Percentiles rank a stretch among this genome's conserved stretches.
These are phyloP conservation scores for Chaetura pelagica DNA, from an alignment of 2,113 vertebrate genomes.

Conservation along the genomic window DNA sequence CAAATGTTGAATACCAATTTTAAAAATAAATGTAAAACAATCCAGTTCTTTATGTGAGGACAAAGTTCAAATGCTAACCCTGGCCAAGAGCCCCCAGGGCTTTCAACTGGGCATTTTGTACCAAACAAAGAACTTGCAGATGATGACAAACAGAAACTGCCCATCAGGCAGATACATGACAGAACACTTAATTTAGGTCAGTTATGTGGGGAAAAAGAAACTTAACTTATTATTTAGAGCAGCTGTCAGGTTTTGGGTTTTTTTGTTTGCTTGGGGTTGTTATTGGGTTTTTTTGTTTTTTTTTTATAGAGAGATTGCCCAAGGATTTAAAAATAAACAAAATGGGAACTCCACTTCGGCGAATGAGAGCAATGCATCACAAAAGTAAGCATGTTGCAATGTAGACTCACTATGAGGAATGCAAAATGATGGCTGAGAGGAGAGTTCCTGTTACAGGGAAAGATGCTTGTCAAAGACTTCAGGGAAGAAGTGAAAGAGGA, in stretches of 20 bases:
- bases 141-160: background rate
- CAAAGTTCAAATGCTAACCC: slow-evolving; percentile 14
- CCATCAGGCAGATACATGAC: background rate
- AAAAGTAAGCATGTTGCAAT: slow-evolving; percentile 13
- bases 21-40: slow-evolving; percentile 51
- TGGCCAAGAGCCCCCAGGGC: background rate
- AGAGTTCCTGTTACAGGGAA: background rate
- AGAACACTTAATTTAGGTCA: slow-evolving; percentile 52
- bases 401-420: background rate
- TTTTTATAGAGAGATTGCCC: slow-evolving; percentile 3
- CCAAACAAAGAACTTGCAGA: background rate
- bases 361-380: slow-evolving; percentile 5
- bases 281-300: background rate
- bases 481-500: background rate
- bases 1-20: background rate
- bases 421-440: background rate
- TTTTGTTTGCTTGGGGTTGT: background rate
- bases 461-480: background rate
- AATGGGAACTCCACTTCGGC: slow-evolving; percentile 34
- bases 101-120: background rate
- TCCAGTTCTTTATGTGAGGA: slow-evolving; percentile 11
- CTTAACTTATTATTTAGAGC: slow-evolving; percentile 1
- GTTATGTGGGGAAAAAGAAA: slow-evolving; percentile 36
- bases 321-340: slow-evolving; percentile 51
- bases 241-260: background rate